phyloP scores from a whole-genome alignment of 37 sponge, comb jelly and placozoan species.

The Axinella damicornis region DNA sequence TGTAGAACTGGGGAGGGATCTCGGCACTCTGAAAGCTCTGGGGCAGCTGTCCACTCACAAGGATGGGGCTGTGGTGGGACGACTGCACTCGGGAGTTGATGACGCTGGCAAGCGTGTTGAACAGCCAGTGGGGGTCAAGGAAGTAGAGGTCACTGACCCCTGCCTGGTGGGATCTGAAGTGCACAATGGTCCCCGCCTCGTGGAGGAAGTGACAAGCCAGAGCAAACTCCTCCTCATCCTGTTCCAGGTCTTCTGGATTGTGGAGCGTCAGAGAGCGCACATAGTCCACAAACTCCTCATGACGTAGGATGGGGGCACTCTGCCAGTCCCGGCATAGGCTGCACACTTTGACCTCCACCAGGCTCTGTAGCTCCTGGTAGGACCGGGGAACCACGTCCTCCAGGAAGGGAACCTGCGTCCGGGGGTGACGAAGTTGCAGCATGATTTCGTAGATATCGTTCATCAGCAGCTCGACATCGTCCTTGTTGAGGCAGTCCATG shows the following conservation, averaged over 20 bases:
- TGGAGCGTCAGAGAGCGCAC: conserved; percentile 61
- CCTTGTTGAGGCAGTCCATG: conserved; percentile 48
- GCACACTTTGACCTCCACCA: conserved; percentile 61
- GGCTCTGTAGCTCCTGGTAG: conserved; percentile 72
- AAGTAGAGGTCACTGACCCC: conserved; percentile 61
- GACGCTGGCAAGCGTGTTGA: conserved; percentile 49
- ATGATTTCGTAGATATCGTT: conserved; percentile 39
- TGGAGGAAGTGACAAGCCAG: conserved; percentile 78
- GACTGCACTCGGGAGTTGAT: neutral
- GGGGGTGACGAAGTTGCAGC: conserved; percentile 16
- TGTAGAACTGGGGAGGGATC: conserved; percentile 24
- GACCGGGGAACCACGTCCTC: conserved; percentile 61
- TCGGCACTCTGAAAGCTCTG: conserved; percentile 29
- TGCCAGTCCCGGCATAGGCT: conserved; percentile 27
- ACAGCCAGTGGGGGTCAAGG: conserved; percentile 77
- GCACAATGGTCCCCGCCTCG: conserved; percentile 67
- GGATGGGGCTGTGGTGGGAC: conserved; percentile 1
- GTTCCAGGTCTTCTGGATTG: conserved; percentile 40
- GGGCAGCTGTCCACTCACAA: conserved; percentile 33
- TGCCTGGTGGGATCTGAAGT: conserved; percentile 20
- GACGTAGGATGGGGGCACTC: conserved; percentile 32
- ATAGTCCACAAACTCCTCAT: conserved; percentile 61
- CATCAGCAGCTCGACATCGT: conserved; percentile 60
- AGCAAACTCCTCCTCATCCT: conserved; percentile 64
- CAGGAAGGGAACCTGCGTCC: conserved; percentile 7